A percentile compares a stretch with the other conserved stretches of the same genome.
phyloP scores from a whole-genome alignment of 2,797 vertebrate species.

The Selene dorsalis region DNA sequence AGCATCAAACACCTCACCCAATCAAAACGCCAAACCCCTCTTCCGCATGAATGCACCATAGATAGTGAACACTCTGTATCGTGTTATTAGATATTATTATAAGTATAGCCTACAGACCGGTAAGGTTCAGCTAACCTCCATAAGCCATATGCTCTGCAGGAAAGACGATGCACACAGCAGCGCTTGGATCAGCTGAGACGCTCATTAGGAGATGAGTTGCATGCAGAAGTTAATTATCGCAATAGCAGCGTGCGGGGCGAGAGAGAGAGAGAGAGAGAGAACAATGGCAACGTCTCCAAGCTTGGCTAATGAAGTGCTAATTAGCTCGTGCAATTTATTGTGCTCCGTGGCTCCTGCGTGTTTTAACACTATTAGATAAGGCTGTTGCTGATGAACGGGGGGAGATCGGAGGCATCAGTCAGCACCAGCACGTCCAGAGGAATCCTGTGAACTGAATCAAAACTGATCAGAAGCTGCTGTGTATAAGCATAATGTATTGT shows the following conservation, averaged over 20 bases:
- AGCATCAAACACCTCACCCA: not conserved
- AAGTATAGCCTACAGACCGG: constrained; percentile 42
- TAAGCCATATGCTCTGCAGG: constrained; percentile 57
- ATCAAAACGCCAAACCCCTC: constrained; percentile 37
- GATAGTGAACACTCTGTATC: constrained; percentile 52
- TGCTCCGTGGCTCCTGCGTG: constrained; percentile 44
- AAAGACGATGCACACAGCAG: constrained; percentile 52
- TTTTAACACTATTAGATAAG: constrained; percentile 45
- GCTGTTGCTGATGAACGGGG: constrained; percentile 38
- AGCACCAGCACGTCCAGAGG: constrained; percentile 13
- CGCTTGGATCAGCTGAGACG: constrained; percentile 47
- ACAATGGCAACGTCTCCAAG: constrained; percentile 45
- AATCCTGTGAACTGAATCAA: constrained; percentile 11
- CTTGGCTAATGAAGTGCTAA: constrained; percentile 69
- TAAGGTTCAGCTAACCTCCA: constrained; percentile 53
- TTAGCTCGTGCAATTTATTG: constrained; percentile 54
- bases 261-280: constrained; percentile 16
- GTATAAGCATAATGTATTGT: constrained; percentile 29
- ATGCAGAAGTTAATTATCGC: constrained; percentile 56
- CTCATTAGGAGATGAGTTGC: constrained; percentile 54
- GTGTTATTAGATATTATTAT: constrained; percentile 63
- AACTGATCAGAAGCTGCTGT: constrained; percentile 38
- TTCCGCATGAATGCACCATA: constrained; percentile 44
- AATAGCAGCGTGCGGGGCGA: not conserved
- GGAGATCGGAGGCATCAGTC: constrained; percentile 29